Evolutionary conservation across 2,113 vertebrate species (phyloP), one percentile per base, ranked within the genome.

Genomic region (Ornithorhynchus anatinus): DNA sequence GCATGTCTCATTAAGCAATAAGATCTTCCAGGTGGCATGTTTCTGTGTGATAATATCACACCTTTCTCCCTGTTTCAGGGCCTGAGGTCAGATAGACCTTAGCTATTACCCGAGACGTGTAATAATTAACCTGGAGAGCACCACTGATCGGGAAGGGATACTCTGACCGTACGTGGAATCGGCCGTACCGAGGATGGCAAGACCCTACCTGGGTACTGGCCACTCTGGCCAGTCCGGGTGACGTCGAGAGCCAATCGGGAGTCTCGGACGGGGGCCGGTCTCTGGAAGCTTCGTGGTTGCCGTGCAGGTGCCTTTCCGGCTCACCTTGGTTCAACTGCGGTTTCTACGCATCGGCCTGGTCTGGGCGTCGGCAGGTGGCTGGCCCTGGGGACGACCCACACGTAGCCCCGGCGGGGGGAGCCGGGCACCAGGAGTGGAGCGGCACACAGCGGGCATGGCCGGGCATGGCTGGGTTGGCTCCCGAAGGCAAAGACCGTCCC

Each of bases 201-300:
- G 14, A 17, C 36, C 23, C 44, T 0, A 3, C 16, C 3, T 0
- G 29, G 14, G 22, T 11, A 32, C 53, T 9, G 72, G 59, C 52
- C 75, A 72, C 33, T n/a, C 43, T 72, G 69, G 53, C 47, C 25
- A 58, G 62, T 69, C 27, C 65, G 82, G 78, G 66, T 65, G 40
- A 69, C 58, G 58, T 4, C 15, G 63, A 65, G 68, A 69, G 32
- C 80, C 35, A 52, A 58, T 42, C 45, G 59, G 19, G 2, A 32
- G 12, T 20, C 14, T 63, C 42, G 35, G 13, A 0, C 43, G 2
- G 35, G 25, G 69, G 43, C 79, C 64, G 8, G 36, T 8, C 4
- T 8, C 4, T 11, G 47, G 35, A 50, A 50, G 29, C 11, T 0
- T 1, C 6, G 27, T 15, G 9, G 23, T 37, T 19, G 16, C 8